These are phyloP conservation scores for Papilio elwesi DNA, from an alignment of 2,888 invertebrate genomes.

Conservation along the genomic window DNA sequence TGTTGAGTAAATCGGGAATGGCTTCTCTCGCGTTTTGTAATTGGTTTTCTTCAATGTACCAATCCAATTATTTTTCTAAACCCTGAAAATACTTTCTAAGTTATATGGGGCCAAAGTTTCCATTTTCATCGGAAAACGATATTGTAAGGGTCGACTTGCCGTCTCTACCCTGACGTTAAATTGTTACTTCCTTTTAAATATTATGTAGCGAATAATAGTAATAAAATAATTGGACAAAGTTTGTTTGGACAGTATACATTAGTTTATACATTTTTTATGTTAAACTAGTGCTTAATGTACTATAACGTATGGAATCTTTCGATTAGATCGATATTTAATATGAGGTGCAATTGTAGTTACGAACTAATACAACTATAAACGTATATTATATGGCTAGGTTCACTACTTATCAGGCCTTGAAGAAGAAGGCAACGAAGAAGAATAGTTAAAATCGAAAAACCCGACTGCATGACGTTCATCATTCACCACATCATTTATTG, in stretches of 20 bases:
- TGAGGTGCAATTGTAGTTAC: no score
- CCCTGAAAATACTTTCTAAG: slow-evolving; percentile 73
- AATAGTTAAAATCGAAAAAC: no score
- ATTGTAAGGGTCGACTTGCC: slow-evolving; percentile 55
- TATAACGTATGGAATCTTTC: no score
- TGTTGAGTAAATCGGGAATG: slow-evolving; percentile 71
- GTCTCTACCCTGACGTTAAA: slow-evolving; percentile 10
- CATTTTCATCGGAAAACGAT: slow-evolving; percentile 72
- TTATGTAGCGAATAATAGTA: not conserved
- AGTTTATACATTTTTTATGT: not conserved
- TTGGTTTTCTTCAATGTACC: slow-evolving; percentile 77
- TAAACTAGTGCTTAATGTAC: no score
- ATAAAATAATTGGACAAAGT: not conserved
- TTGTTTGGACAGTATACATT: not conserved
- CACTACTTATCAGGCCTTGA: no score
- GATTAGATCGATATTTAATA: no score
- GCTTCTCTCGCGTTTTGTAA: slow-evolving; percentile 74
- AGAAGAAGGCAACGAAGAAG: no score
- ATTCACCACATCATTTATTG: no score
- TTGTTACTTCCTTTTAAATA: slow-evolving; percentile 35
- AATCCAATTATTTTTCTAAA: slow-evolving; percentile 81
- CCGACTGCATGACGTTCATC: no score
- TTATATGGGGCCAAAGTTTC: slow-evolving; percentile 64
- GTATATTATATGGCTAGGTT: no score
- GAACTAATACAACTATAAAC: no score